Percentiles rank a stretch among this genome's conserved stretches.
These are phyloP conservation scores for Chaetogeoica ovagalla DNA, from an alignment of 2,888 invertebrate species.

Conservation along the genomic window DNA sequence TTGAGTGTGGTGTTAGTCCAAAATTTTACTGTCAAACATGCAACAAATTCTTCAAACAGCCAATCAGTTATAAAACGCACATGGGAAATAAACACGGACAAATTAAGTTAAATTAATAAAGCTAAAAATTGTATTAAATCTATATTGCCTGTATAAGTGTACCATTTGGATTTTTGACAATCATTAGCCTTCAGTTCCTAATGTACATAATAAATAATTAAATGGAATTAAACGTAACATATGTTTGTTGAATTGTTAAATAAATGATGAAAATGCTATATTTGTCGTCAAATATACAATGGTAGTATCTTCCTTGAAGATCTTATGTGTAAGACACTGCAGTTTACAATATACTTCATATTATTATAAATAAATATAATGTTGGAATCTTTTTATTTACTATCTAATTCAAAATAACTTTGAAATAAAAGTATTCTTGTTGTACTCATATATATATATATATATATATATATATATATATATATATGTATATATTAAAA, in stretches of 20 bases:
- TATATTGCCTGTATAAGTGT: neutral
- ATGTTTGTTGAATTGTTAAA: neutral
- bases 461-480: too few relatives aligned
- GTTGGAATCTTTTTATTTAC: neutral
- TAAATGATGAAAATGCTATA: constrained; percentile 5
- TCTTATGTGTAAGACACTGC: neutral
- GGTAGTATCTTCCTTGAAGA: neutral
- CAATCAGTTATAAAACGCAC: constrained; percentile 48
- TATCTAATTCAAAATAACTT: constrained; percentile 3
- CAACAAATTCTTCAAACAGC: constrained; percentile 56
- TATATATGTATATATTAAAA: too few relatives aligned
- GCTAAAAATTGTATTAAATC: neutral
- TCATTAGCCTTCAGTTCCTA: constrained; percentile 34
- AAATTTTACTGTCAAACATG: constrained; percentile 61
- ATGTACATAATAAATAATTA: constrained; percentile 10
- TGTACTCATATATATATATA: too few relatives aligned
- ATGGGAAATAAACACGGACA: constrained; percentile 43
- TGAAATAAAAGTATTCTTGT: neutral
- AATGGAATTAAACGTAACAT: constrained; percentile 7
- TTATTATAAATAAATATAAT: constrained; percentile 1
- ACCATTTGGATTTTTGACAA: constrained; percentile 17
- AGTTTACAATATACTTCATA: neutral
- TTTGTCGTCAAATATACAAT: neutral
- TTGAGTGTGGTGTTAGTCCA: constrained; percentile 61
- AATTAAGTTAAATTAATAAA: constrained; percentile 25